Evolutionary conservation across 1,140 invertebrate species (phyloP).

Genomic region (Pogonognathellus flavescens): DNA sequence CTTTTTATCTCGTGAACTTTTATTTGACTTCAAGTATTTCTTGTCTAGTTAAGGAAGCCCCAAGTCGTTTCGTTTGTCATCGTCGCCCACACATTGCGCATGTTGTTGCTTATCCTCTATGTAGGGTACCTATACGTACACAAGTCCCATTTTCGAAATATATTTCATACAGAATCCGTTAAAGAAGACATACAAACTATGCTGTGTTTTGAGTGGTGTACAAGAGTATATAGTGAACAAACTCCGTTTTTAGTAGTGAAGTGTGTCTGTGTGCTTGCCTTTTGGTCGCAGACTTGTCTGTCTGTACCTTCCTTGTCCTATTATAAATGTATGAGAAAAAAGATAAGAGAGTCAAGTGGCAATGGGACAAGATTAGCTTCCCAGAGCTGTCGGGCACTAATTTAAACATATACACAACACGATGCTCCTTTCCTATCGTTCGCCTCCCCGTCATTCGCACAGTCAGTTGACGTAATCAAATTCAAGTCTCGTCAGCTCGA

Average conservation of each 20-base stretch:
- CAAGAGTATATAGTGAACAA: background rate
- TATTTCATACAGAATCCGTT: background rate
- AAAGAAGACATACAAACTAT: background rate
- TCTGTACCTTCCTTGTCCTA: background rate
- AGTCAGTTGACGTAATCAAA: constrained; percentile 43
- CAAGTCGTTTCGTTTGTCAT: constrained; percentile 40
- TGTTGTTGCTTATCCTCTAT: background rate
- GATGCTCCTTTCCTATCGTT: background rate
- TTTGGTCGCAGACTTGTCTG: background rate
- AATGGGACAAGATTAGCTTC: constrained; percentile 45
- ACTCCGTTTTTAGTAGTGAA: background rate
- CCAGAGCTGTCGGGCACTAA: constrained; percentile 46
- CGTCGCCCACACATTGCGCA: constrained; percentile 44
- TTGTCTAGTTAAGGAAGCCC: constrained; percentile 43
- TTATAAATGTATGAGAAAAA: constrained; percentile 48
- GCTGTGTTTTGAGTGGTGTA: background rate
- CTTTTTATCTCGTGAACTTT: constrained; percentile 44
- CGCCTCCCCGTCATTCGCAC: constrained; percentile 17
- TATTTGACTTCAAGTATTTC: constrained; percentile 45
- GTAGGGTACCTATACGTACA: background rate
- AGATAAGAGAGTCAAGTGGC: constrained; percentile 46
- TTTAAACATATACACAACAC: constrained; percentile 37
- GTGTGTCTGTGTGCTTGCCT: background rate
- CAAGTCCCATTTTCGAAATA: background rate
- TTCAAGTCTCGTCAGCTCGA: constrained; percentile 34